A percentile compares a stretch with the other conserved stretches of the same genome.
Evolutionary conservation across 1,140 invertebrate genomes (phyloP).

Genomic region (Cyclina sinensis): DNA sequence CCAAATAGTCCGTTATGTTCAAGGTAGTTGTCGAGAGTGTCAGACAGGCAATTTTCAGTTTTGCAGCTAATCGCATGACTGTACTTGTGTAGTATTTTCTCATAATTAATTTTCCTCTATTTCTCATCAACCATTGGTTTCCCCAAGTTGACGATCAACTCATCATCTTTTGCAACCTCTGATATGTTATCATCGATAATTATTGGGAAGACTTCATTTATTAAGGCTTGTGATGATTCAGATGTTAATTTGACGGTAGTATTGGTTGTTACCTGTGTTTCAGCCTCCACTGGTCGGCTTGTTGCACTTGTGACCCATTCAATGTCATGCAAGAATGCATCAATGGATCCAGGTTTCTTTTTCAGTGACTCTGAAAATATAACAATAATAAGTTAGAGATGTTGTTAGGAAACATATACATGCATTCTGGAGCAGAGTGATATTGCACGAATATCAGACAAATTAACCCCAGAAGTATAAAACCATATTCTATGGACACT

Average conservation of each 20-base stretch:
- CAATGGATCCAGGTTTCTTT: neutral
- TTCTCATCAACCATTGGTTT: conserved; percentile 63
- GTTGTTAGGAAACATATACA: neutral
- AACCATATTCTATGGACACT: neutral
- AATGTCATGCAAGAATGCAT: neutral
- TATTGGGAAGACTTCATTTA: conserved; percentile 58
- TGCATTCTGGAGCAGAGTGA: neutral
- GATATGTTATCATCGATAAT: conserved; percentile 51
- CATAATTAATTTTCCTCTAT: conserved; percentile 55
- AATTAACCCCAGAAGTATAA: neutral
- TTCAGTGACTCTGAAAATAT: neutral
- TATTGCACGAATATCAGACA: neutral
- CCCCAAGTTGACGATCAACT: conserved; percentile 51
- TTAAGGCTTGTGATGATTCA: conserved; percentile 6
- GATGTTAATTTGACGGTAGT: neutral
- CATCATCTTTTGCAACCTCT: conserved; percentile 35
- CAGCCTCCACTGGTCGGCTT: neutral
- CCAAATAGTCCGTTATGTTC: neutral
- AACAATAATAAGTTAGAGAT: neutral
- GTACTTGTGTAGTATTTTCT: conserved; percentile 56
- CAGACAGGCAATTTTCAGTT: neutral
- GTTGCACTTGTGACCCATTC: neutral
- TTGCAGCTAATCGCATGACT: conserved; percentile 46
- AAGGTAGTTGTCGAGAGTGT: neutral
- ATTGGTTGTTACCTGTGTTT: too few relatives aligned